Conservation (phyloP, 2,113 vertebrate species). For the Cyprinodon tularosa region DNA sequence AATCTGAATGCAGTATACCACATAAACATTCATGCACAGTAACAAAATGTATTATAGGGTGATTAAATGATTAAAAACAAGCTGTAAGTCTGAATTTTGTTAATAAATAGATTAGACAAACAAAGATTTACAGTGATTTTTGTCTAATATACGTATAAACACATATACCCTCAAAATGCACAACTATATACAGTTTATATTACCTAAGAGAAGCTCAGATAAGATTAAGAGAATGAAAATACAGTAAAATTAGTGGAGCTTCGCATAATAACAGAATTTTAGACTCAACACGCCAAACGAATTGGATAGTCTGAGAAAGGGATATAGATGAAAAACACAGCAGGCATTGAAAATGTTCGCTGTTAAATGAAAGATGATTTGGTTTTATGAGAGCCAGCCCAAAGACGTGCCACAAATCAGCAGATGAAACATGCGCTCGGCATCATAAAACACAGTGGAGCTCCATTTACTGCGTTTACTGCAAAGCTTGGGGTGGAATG, state of each 20-base stretch:
- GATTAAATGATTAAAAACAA: conserved; percentile 76
- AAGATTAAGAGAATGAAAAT: conserved; percentile 38
- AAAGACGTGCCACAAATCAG: conserved; percentile 32
- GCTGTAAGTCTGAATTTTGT: conserved; percentile 85
- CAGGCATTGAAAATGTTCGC: conserved; percentile 19
- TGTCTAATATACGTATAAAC: neutral
- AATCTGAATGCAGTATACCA: conserved; percentile 98
- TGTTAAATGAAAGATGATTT: conserved; percentile 35
- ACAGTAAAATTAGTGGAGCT: conserved; percentile 7
- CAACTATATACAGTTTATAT: conserved; percentile 11
- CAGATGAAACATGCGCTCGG: conserved; percentile 19
- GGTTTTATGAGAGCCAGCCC: conserved; percentile 34
- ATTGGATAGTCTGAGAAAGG: conserved; percentile 20
- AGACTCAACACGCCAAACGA: conserved; percentile 12
- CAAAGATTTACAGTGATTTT: conserved; percentile 34
- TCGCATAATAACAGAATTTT: neutral
- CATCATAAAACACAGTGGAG: conserved; percentile 37
- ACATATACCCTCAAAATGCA: conserved; percentile 9
- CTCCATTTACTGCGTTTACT: conserved; percentile 20
- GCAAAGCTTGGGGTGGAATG: conserved; percentile 6
- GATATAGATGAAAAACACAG: conserved; percentile 32
- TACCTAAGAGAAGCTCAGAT: conserved; percentile 16
- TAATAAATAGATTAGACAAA: conserved; percentile 31
- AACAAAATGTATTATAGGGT: conserved; percentile 89
- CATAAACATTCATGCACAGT: conserved; percentile 94